Evolutionary conservation across 2,888 invertebrate genomes (phyloP), one percentile per base, ranked within the genome.

Genomic region (Clepsis dumicolana): DNA sequence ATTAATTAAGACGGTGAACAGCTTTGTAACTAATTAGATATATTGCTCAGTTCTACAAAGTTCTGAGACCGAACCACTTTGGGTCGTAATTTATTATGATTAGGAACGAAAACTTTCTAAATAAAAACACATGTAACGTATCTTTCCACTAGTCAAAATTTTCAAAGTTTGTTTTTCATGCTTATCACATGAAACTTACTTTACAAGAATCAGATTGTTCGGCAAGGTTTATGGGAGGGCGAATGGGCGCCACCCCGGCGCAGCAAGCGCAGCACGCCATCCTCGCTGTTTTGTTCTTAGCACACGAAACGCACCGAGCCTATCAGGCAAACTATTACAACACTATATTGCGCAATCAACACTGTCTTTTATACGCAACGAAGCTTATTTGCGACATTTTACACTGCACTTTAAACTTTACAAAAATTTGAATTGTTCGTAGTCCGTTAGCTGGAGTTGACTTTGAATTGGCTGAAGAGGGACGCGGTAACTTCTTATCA

Each of bases 201-300:
- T 96, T 97, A 74, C 97, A 91, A 73, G 95, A 89, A 79, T 97
- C 97, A 72, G 98, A 97, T 80, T 93, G 93, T 78, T 96, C 96
- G 81, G 84, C 94, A 76, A 97, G 91, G 86, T 96, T 96, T 84
- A 98, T 96, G 72, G 98, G 97, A 74, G 96, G 94, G 80, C 96
- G 95, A 77, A 98, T 95, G 69, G 96, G 96, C 77, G 95, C 94
- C 71, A 95, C 95, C 77, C 94, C 94, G 79, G 94, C 94, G 87
- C 96, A 96, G 86, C 96, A 96, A 75, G 90, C 88, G 87, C 96
- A 96, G 86, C 95, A 95, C 78, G 95, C 91, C 95, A 95, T 95
- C 77, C 71, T 86, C 70, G 78, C 72, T 77, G 75, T 75, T n/a
- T 75, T 71, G 79, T 74, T 81, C 64, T 80, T 75, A 77, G 79